These are phyloP conservation scores for Prunella strophiata DNA, from an alignment of 2,797 vertebrate species.

Conservation along the genomic window DNA sequence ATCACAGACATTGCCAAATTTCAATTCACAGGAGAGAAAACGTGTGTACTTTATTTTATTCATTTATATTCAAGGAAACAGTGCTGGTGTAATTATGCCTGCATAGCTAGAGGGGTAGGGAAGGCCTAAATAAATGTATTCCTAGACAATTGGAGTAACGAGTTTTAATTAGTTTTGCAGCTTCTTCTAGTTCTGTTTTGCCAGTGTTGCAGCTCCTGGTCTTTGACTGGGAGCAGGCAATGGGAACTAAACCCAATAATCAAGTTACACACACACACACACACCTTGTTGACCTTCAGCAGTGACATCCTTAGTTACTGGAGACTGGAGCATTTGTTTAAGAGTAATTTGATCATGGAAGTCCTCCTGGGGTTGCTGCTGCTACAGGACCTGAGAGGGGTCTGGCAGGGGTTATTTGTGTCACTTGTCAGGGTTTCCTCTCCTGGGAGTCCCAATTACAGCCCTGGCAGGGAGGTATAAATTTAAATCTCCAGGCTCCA, in stretches of 20 bases:
- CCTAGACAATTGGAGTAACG: neutral
- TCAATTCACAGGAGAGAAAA: conserved; percentile 12
- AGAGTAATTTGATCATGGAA: conserved; percentile 35
- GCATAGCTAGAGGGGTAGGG: conserved; percentile 14
- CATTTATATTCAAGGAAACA: conserved; percentile 27
- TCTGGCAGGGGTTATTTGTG: conserved; percentile 34
- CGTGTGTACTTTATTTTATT: neutral
- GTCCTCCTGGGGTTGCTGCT: neutral
- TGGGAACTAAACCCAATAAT: neutral
- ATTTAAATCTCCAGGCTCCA: conserved; percentile 39
- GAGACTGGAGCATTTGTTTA: conserved; percentile 15
- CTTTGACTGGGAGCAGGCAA: neutral
- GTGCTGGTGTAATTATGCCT: conserved; percentile 13
- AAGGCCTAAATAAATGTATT: conserved; percentile 36
- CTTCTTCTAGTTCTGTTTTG: neutral
- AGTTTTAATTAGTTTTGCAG: conserved; percentile 39
- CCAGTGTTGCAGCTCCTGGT: neutral
- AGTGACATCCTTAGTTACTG: neutral
- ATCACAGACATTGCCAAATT: conserved; percentile 29
- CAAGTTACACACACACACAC: neutral
- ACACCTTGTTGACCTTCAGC: conserved; percentile 11
- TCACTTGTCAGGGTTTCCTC: conserved; percentile 22
- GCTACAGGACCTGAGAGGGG: neutral
- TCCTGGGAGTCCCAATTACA: conserved; percentile 18
- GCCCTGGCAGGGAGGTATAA: neutral